These are phyloP conservation scores for Trematomus bernacchii DNA, from an alignment of 2,797 vertebrate species.

Conservation along the genomic window DNA sequence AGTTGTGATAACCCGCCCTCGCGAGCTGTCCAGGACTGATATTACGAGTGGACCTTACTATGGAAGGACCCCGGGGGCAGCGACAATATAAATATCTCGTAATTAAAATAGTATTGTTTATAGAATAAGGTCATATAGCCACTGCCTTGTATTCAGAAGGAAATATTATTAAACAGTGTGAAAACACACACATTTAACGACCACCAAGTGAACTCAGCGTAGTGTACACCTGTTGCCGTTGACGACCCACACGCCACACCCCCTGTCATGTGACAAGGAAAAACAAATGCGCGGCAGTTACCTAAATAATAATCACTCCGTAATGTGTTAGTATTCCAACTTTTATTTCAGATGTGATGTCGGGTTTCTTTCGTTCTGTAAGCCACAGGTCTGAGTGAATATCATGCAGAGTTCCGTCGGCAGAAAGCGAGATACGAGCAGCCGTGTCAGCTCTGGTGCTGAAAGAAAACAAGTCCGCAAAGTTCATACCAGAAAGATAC, in stretches of 20 bases:
- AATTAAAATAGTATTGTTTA: neutral
- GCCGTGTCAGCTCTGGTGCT: constrained; percentile 3
- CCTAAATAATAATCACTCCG: neutral
- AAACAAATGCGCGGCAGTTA: constrained; percentile 61
- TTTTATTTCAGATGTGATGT: neutral
- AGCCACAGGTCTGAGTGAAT: neutral
- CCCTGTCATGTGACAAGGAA: constrained; percentile 60
- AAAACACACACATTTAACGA: neutral
- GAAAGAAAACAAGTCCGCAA: constrained; percentile 45
- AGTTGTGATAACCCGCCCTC: constrained; percentile 24
- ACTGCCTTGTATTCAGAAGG: rapidly evolving
- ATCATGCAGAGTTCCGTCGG: constrained; percentile 55
- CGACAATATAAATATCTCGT: neutral
- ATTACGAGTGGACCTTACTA: neutral
- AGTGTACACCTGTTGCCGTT: constrained; percentile 28
- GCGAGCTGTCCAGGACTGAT: rapidly evolving
- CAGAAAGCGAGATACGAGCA: constrained; percentile 24
- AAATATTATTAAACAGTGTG: rapidly evolving
- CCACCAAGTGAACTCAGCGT: too few species aligned
- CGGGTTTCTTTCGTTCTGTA: neutral
- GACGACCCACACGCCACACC: constrained; percentile 10
- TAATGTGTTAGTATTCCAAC: rapidly evolving
- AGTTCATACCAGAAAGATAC: constrained; percentile 43
- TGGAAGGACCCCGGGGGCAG: constrained; percentile 9
- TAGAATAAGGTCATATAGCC: rapidly evolving